Evolutionary conservation across 2,797 vertebrate genomes (phyloP).

Genomic region (Okamejei kenojei): DNA sequence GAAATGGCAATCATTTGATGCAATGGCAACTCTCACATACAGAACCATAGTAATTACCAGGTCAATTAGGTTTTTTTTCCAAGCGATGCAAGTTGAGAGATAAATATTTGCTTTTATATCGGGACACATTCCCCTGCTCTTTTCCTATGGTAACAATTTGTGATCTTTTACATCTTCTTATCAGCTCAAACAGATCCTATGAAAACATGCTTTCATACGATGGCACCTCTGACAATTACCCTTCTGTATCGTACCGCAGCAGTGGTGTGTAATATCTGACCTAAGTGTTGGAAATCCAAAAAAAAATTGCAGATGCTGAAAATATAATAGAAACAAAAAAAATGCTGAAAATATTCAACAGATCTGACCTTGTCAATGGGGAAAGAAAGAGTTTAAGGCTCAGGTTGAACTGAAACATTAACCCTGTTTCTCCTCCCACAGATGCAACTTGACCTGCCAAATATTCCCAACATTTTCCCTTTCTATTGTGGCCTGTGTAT

Average conservation of each 20-base stretch:
- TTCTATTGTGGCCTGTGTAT: too few species aligned
- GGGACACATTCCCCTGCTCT: not conserved
- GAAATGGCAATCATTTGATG: not conserved
- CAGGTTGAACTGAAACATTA: too few species aligned
- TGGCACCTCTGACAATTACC: not conserved
- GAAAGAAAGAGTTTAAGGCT: too few species aligned
- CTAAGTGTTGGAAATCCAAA: too few species aligned
- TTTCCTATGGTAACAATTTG: not conserved
- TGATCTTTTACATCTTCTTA: not conserved
- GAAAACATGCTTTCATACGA: not conserved
- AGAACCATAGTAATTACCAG: not conserved
- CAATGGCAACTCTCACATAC: not conserved
- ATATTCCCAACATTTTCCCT: too few species aligned
- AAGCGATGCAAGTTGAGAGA: not conserved
- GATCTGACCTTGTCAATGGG: too few species aligned
- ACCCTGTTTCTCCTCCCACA: too few species aligned
- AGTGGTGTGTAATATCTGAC: not conserved
- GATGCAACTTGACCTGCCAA: too few species aligned
- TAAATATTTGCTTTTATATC: not conserved
- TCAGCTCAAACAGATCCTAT: not conserved
- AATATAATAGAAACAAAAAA: too few species aligned
- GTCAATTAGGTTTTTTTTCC: not conserved
- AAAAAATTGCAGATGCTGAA: too few species aligned
- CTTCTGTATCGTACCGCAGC: not conserved
- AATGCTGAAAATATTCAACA: too few species aligned